Conservation (phyloP, 2,797 vertebrate genomes). For the Loriculus beryllinus region DNA sequence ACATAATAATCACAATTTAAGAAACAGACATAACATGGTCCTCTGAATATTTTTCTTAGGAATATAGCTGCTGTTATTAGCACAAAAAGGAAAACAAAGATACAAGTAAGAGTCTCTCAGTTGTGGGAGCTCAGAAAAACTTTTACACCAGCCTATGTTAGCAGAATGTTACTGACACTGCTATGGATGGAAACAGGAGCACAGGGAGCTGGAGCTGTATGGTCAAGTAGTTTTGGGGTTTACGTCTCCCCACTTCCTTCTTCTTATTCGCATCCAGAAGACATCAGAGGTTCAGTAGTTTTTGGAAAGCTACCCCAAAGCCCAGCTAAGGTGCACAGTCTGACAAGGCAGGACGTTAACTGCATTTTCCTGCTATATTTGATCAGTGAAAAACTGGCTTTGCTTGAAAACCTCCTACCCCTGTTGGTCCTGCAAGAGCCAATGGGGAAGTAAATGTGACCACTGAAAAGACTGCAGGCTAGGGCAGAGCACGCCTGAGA, state of each 20-base stretch:
- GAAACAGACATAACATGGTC: conserved; percentile 21
- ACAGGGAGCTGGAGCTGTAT: neutral
- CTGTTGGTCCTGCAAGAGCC: neutral
- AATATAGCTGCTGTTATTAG: conserved; percentile 23
- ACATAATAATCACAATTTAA: conserved; percentile 57
- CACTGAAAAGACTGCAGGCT: neutral
- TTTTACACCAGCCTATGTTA: neutral
- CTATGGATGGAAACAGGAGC: neutral
- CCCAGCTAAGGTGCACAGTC: rapidly evolving
- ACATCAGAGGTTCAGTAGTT: neutral
- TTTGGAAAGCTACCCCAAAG: neutral
- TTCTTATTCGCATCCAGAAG: neutral
- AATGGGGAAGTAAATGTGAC: neutral
- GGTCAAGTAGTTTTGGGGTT: neutral
- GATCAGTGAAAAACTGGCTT: neutral
- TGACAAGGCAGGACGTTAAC: neutral
- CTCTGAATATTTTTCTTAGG: conserved; percentile 58
- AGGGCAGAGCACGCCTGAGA: neutral
- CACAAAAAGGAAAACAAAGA: conserved; percentile 36
- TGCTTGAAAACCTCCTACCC: neutral
- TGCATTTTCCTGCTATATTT: rapidly evolving
- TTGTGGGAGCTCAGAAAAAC: neutral
- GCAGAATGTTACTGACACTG: neutral
- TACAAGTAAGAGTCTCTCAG: neutral
- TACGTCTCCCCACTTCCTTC: neutral